These are phyloP conservation scores for Polymixis flavicincta DNA, from an alignment of 2,888 invertebrate genomes.

Conservation along the genomic window DNA sequence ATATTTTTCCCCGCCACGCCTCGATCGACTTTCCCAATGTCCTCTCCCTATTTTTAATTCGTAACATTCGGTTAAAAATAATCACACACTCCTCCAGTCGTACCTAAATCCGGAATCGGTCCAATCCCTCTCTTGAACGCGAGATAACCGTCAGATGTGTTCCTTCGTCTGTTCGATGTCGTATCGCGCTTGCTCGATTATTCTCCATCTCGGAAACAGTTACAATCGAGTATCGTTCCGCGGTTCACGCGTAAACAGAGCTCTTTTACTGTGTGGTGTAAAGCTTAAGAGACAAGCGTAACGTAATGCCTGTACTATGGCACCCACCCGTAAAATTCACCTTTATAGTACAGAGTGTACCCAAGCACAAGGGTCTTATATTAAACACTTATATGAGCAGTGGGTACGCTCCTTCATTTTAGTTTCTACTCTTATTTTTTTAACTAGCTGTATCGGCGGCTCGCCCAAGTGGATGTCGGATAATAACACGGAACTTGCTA, in stretches of 20 bases:
- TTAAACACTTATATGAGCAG: not conserved
- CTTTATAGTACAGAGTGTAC: not conserved
- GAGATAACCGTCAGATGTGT: conserved; percentile 65
- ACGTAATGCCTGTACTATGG: not conserved
- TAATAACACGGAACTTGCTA: too few species aligned
- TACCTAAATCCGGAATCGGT: conserved; percentile 1
- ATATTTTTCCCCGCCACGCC: not conserved
- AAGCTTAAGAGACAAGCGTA: conserved; percentile 37
- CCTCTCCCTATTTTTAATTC: conserved; percentile 11
- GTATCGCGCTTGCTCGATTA: conserved; percentile 84
- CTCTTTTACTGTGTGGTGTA: conserved; percentile 76
- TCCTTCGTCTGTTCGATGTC: conserved; percentile 79
- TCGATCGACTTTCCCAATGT: conserved; percentile 18
- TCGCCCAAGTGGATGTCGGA: too few species aligned
- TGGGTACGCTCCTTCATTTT: too few species aligned
- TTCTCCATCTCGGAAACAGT: conserved; percentile 84
- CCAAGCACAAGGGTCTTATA: too few species aligned
- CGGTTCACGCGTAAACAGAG: conserved; percentile 79
- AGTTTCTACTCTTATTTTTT: not conserved
- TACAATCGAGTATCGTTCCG: conserved; percentile 85
- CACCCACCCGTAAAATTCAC: not conserved
- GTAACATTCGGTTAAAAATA: conserved; percentile 14
- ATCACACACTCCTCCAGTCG: conserved; percentile 1
- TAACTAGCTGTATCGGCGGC: too few species aligned
- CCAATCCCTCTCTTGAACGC: conserved; percentile 39